phyloP scores from a whole-genome alignment of 2,797 vertebrate genomes.

The Urosaurus nigricauda region DNA sequence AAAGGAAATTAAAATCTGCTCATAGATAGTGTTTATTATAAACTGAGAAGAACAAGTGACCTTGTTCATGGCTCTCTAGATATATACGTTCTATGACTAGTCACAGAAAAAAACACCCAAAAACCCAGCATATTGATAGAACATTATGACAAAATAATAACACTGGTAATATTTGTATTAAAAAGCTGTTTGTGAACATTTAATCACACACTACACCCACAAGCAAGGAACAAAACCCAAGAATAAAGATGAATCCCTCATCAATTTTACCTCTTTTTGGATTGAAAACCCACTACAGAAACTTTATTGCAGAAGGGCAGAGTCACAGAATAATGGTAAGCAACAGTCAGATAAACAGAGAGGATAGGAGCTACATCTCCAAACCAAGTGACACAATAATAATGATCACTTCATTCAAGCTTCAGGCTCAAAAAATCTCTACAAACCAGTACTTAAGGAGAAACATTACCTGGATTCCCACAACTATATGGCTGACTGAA shows the following conservation, averaged over 20 bases:
- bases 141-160: slow-evolving; percentile 19
- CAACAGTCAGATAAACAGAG: background rate
- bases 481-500: background rate
- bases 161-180: background rate
- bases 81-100: slow-evolving; percentile 14
- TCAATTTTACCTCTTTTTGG: background rate
- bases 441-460: background rate
- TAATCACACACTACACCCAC: background rate
- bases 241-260: background rate
- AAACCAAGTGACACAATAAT: background rate
- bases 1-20: slow-evolving; percentile 25
- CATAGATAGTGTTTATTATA: slow-evolving; percentile 6
- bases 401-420: background rate
- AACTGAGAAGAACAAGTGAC: background rate
- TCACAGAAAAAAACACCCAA: background rate
- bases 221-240: background rate
- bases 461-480: background rate
- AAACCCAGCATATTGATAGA: background rate
- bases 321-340: background rate
- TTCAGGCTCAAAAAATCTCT: background rate
- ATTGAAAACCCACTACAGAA: background rate
- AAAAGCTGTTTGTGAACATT: background rate
- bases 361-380: background rate
- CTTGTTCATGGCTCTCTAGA: slow-evolving; percentile 45
- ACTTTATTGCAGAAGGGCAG: background rate